A percentile compares a stretch with the other conserved stretches of the same genome.
These are phyloP conservation scores for Stigmatopora nigra DNA, from an alignment of 2,113 vertebrate genomes.

Conservation along the genomic window DNA sequence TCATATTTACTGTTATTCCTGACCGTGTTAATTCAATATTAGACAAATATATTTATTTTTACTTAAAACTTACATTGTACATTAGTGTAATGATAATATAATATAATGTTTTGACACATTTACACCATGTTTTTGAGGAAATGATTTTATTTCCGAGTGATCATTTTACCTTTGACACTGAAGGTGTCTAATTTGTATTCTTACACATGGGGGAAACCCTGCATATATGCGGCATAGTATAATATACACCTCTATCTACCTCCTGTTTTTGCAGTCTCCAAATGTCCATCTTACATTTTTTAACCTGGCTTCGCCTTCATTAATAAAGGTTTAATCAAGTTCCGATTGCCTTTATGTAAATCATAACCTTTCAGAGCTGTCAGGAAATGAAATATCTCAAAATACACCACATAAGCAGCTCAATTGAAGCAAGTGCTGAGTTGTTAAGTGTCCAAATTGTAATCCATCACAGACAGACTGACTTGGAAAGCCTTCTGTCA, in stretches of 20 bases:
- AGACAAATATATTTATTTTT: background rate
- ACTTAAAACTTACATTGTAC: too few species aligned
- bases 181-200: too few species aligned
- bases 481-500: slow-evolving; percentile 33
- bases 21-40: background rate
- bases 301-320: slow-evolving; percentile 15
- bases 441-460: slow-evolving; percentile 57
- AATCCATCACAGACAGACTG: slow-evolving; percentile 49
- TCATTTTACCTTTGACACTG: too few species aligned
- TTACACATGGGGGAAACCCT: too few species aligned
- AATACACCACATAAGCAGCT: slow-evolving; percentile 55
- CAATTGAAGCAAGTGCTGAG: slow-evolving; percentile 45
- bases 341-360: slow-evolving; percentile 58
- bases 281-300: slow-evolving; percentile 22
- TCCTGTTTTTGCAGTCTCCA: slow-evolving; percentile 8
- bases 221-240: background rate
- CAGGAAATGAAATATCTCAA: slow-evolving; percentile 63
- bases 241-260: background rate
- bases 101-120: too few species aligned
- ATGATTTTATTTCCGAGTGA: too few species aligned
- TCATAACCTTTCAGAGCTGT: slow-evolving; percentile 53
- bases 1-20: background rate
- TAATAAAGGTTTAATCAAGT: slow-evolving; percentile 58
- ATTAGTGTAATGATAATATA: too few species aligned
- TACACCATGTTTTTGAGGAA: too few species aligned